Evolutionary conservation across 2,113 vertebrate genomes (phyloP), one percentile per base, ranked within the genome.

Genomic region (Campylorhamphus procurvoides): DNA sequence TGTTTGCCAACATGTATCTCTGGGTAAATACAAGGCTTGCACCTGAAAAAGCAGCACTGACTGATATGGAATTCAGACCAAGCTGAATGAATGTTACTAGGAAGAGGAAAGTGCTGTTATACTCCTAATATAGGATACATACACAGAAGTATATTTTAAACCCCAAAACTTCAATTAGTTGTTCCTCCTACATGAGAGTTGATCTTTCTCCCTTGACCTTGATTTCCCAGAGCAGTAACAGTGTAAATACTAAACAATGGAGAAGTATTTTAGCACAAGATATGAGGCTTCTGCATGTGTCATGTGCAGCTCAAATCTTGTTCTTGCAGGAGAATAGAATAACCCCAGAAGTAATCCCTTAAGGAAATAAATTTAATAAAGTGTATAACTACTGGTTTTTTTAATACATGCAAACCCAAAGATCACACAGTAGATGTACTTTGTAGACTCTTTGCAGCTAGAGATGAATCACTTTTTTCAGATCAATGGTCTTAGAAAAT

Each of bases 21-120:
- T 83, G 71, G 44, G 39, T 52, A 92, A 95, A 92, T 68, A 90
- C 46, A 64, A 73, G 58, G 63, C 37, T 73, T 76, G 79, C 83
- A 90, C 63, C 79, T 96, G 93, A 86, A 84, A 77, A 92, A 94
- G 22, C 86, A 96, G 24, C 31, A 6, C 50, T 83, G 53, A 31
- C 63, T 89, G 63, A 18, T 67, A 27, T 1, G 6, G 67, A 79
- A 93, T 92, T 85, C 49, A 55, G 76, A 67, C 7, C 66, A 83
- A 52, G 40, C 13, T 27, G 35, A 60, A 14, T 44, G 17, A 42
- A 79, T 19, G 18, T 39, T 96, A 14, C 35, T 50, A 29, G 42
- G 39, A 60, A 88, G 35, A 73, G 18, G 35, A 59, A 76, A 79
- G 29, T 52, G 16, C 67, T 85, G 12, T 28, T 83, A 6, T 22